Evolutionary conservation across 2,888 invertebrate species (phyloP).

Genomic region (Lithophane leautieri): DNA sequence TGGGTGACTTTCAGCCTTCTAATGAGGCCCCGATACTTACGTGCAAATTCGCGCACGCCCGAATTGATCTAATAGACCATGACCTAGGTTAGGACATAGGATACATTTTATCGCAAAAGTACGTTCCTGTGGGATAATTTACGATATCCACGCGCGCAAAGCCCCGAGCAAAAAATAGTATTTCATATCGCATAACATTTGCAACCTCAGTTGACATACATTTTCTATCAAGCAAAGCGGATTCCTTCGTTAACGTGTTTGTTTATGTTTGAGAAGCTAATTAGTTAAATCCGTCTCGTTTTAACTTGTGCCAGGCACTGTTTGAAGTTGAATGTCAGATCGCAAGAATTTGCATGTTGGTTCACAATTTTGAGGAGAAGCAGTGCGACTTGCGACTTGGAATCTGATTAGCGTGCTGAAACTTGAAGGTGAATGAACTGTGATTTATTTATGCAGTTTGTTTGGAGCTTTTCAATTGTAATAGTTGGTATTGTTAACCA

Average conservation of each 20-base stretch:
- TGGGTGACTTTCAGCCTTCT: no score
- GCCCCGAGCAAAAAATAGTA: background rate
- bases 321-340: conserved; percentile 43
- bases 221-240: conserved; percentile 17
- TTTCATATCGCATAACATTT: background rate
- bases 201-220: conserved; percentile 1
- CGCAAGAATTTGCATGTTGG: conserved; percentile 50
- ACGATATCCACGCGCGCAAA: no score
- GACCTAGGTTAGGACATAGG: background rate
- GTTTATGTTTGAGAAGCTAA: conserved; percentile 23
- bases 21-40: no score
- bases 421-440: conserved; percentile 41
- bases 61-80: background rate
- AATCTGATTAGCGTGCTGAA: conserved; percentile 38
- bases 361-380: conserved; percentile 28
- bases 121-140: background rate
- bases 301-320: conserved; percentile 27
- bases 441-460: conserved; percentile 22
- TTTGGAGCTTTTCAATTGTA: background rate
- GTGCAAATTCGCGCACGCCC: background rate
- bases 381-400: conserved; percentile 18
- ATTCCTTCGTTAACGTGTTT: conserved; percentile 11
- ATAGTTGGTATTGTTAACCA: background rate
- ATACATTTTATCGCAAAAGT: background rate
- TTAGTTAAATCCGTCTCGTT: conserved; percentile 26